phyloP scores from a whole-genome alignment of 1,140 invertebrate species.

The Globodera ellingtonae region DNA sequence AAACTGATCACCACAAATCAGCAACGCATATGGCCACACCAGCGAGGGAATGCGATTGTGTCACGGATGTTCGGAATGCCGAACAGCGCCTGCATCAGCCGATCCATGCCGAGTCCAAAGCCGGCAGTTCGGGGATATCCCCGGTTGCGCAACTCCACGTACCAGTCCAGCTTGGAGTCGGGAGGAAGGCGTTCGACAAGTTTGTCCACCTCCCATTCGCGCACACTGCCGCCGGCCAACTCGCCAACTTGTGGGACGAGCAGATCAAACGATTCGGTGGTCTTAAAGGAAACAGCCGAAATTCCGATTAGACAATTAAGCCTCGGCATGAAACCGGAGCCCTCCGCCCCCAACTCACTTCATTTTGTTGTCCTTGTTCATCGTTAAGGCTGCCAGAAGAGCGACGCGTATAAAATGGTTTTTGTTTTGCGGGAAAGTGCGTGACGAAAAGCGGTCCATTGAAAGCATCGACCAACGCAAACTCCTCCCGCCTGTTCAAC shows the following conservation, averaged over 20 bases:
- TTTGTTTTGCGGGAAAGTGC: constrained; percentile 81
- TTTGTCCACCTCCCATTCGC: constrained; percentile 76
- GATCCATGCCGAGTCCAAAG: constrained; percentile 92
- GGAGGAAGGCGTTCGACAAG: constrained; percentile 65
- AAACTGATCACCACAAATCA: not conserved
- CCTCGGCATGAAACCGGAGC: too few species aligned
- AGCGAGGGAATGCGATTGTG: constrained; percentile 88
- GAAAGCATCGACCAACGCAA: constrained; percentile 70
- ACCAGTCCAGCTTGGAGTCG: constrained; percentile 68
- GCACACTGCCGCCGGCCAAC: constrained; percentile 86
- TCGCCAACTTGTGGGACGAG: constrained; percentile 85
- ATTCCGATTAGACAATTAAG: not conserved
- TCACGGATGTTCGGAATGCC: constrained; percentile 86
- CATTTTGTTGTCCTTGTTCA: not conserved
- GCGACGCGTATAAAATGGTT: constrained; percentile 91
- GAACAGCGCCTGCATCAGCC: constrained; percentile 81
- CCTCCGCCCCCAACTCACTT: not conserved
- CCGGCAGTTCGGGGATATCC: constrained; percentile 86
- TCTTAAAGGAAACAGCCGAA: constrained; percentile 32
- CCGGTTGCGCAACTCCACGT: constrained; percentile 84
- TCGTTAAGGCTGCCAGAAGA: constrained; percentile 66
- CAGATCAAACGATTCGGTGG: constrained; percentile 77
- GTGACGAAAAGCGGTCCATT: constrained; percentile 82
- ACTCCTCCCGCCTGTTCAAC: constrained; percentile 85
- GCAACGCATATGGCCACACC: constrained; percentile 74